Evolutionary conservation across 2,888 invertebrate genomes (phyloP).

Genomic region (Candidula unifasciata): DNA sequence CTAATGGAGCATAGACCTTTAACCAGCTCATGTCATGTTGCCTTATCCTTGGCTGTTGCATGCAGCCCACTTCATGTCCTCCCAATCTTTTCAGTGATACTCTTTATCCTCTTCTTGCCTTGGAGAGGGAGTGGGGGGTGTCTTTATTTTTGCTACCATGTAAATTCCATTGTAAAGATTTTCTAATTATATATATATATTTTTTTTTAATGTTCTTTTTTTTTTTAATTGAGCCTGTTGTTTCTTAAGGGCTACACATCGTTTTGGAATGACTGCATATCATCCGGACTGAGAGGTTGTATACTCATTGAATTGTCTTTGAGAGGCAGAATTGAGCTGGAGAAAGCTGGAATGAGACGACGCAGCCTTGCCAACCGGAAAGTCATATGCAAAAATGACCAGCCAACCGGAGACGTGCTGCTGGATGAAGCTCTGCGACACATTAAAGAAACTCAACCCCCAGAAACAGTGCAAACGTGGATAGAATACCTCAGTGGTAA

Average conservation of each 20-base stretch:
- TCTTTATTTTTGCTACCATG: too few relatives aligned
- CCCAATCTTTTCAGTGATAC: too few relatives aligned
- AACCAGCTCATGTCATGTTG: too few relatives aligned
- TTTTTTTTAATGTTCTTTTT: too few relatives aligned
- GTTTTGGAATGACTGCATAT: slow-evolving; percentile 99
- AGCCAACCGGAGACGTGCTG: slow-evolving; percentile 93
- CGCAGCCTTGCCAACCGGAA: slow-evolving; percentile 92
- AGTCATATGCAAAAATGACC: slow-evolving; percentile 86
- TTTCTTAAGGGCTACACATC: slow-evolving; percentile 81
- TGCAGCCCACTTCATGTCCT: too few relatives aligned
- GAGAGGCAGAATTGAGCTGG: slow-evolving; percentile 95
- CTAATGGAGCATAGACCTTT: too few relatives aligned
- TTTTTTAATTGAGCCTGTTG: not conserved
- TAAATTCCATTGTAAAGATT: too few relatives aligned
- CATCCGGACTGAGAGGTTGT: slow-evolving; percentile 97
- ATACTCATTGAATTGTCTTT: slow-evolving; percentile 97
- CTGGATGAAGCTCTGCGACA: slow-evolving; percentile 93
- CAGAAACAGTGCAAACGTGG: slow-evolving; percentile 98
- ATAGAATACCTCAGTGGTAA: slow-evolving; percentile 98
- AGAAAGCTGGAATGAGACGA: slow-evolving; percentile 94
- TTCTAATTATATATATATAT: too few relatives aligned
- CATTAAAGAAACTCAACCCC: slow-evolving; percentile 97
- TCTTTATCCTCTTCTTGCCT: too few relatives aligned
- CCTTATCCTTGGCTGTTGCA: too few relatives aligned
- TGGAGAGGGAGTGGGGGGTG: too few relatives aligned